These are phyloP conservation scores for Apodemia duryi DNA, from an alignment of 2,888 invertebrate genomes.

Conservation along the genomic window DNA sequence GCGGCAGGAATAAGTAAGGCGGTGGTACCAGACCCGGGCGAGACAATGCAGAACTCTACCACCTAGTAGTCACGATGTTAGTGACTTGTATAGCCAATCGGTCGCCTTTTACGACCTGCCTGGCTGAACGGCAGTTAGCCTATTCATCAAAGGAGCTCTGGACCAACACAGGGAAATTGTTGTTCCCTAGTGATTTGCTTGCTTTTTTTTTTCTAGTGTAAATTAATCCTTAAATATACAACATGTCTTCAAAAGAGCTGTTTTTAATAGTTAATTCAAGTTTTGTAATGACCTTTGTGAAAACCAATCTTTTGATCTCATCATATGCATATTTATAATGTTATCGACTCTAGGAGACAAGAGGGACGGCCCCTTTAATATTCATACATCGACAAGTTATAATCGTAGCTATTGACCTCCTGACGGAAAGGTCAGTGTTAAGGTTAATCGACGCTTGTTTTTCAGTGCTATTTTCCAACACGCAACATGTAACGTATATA, in stretches of 20 bases:
- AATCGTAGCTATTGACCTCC: slow-evolving; percentile 30
- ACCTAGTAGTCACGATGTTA: no score
- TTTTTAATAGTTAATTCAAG: neutral
- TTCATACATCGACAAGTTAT: slow-evolving; percentile 23
- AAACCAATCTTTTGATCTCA: slow-evolving; percentile 12
- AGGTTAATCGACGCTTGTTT: slow-evolving; percentile 37
- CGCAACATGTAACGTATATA: no score
- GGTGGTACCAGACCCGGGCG: no score
- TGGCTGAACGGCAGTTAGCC: no score
- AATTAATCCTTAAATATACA: neutral
- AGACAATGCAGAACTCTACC: no score
- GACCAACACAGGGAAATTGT: no score
- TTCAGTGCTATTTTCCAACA: neutral
- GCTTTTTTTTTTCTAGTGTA: no score
- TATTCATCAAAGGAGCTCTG: no score
- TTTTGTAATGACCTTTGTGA: neutral
- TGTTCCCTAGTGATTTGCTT: no score
- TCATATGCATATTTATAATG: slow-evolving; percentile 15
- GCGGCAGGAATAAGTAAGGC: no score
- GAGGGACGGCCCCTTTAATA: slow-evolving; percentile 23
- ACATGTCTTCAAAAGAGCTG: neutral
- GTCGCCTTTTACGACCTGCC: no score
- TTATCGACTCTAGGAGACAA: slow-evolving; percentile 20
- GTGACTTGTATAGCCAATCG: no score
- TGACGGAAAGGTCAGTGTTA: slow-evolving; percentile 41